phyloP scores from a whole-genome alignment of 2,113 vertebrate genomes.

The Fregata magnificens region DNA sequence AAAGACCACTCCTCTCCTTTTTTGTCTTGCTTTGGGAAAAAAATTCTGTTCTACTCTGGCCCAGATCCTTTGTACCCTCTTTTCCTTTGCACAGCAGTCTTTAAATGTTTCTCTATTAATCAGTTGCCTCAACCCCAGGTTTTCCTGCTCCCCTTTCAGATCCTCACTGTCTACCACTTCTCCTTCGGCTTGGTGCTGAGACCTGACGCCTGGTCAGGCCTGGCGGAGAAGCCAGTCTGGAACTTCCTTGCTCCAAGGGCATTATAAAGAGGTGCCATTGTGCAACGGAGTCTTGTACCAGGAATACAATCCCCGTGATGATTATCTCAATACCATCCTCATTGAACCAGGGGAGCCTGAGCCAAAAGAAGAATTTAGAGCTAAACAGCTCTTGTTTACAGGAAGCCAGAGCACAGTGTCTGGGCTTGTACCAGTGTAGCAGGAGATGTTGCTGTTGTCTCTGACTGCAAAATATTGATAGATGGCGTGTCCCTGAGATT shows the following conservation, averaged over 20 bases:
- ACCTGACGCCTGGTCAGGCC: background rate
- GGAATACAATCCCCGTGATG: slow-evolving; percentile 17
- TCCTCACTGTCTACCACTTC: background rate
- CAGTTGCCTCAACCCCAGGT: background rate
- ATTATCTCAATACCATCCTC: slow-evolving; percentile 37
- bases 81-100: background rate
- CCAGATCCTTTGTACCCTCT: background rate
- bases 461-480: slow-evolving; percentile 14
- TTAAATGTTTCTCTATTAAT: background rate
- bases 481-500: slow-evolving; percentile 40
- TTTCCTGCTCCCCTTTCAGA: background rate
- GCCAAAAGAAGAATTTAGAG: slow-evolving; percentile 37
- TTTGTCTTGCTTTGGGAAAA: background rate
- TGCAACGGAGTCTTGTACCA: background rate
- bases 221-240: background rate
- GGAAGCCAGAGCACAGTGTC: slow-evolving; percentile 36
- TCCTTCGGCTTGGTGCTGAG: background rate
- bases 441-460: slow-evolving; percentile 54
- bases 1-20: background rate
- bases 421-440: slow-evolving; percentile 59
- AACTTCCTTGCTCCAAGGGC: slow-evolving; percentile 44
- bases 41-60: background rate
- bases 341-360: slow-evolving; percentile 13
- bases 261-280: slow-evolving; percentile 32
- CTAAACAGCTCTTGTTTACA: slow-evolving; percentile 66